Evolutionary conservation across 1,140 invertebrate genomes (phyloP).

Genomic region (Hesperophylax magnus): DNA sequence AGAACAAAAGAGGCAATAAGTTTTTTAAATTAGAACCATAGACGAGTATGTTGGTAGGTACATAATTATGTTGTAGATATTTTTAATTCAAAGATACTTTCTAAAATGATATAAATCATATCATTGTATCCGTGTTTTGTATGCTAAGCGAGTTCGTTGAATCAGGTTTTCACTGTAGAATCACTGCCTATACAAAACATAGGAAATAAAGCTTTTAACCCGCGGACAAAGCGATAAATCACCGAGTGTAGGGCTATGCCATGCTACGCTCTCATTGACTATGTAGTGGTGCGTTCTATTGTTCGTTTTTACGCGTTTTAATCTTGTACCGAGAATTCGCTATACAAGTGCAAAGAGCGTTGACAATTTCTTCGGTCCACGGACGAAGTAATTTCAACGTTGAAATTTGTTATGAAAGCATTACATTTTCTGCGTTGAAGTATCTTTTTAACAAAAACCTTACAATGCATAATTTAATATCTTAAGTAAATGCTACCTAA

Average conservation of each 20-base stretch:
- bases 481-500: too few relatives aligned
- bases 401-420: not conserved
- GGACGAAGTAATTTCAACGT: not conserved
- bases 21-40: not conserved
- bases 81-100: not conserved
- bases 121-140: not conserved
- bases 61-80: not conserved
- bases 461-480: too few relatives aligned
- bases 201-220: constrained; percentile 57
- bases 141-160: constrained; percentile 13
- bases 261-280: constrained; percentile 14
- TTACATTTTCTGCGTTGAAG: too few relatives aligned
- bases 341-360: not conserved
- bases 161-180: not conserved
- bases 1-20: not conserved
- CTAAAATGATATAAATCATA: not conserved
- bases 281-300: constrained; percentile 2
- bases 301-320: constrained; percentile 20
- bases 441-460: too few relatives aligned
- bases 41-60: not conserved
- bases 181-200: constrained; percentile 45
- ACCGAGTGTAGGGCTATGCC: constrained; percentile 20
- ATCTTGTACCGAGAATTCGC: not conserved
- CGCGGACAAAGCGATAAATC: constrained; percentile 47
- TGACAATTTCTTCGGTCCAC: not conserved